A percentile compares a stretch with the other conserved stretches of the same genome.
These are phyloP conservation scores for Eupithecia exiguata DNA, from an alignment of 2,888 invertebrate species.

Conservation along the genomic window DNA sequence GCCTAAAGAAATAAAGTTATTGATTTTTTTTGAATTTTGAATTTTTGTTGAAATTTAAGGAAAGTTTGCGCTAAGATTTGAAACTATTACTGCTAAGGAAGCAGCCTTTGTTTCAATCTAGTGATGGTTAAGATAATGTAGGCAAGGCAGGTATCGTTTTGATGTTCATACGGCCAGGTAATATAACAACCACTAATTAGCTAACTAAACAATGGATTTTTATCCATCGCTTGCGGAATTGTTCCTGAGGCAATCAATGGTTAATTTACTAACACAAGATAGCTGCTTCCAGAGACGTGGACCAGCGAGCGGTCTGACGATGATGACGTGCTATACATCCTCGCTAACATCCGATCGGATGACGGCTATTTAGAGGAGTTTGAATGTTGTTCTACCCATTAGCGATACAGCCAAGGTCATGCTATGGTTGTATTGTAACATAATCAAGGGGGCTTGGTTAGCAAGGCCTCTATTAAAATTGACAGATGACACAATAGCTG, in stretches of 20 bases:
- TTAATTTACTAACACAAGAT: neutral
- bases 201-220: neutral
- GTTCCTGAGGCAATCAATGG: neutral
- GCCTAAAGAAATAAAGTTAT: no score
- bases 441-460: constrained; percentile 25
- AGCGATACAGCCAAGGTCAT: constrained; percentile 1
- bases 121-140: no score
- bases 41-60: neutral
- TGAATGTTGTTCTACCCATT: constrained; percentile 2
- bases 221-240: neutral
- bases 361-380: neutral
- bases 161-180: neutral
- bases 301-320: neutral
- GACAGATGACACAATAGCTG: constrained; percentile 44
- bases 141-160: neutral
- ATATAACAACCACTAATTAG: neutral
- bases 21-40: neutral
- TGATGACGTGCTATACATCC: neutral
- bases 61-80: neutral
- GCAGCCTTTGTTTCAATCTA: neutral
- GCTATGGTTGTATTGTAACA: constrained; percentile 14
- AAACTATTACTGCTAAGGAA: neutral
- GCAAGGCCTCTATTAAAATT: constrained; percentile 38
- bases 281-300: neutral
- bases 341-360: neutral